Evolutionary conservation across 2,113 vertebrate genomes (phyloP).

Genomic region (Abramis brama): DNA sequence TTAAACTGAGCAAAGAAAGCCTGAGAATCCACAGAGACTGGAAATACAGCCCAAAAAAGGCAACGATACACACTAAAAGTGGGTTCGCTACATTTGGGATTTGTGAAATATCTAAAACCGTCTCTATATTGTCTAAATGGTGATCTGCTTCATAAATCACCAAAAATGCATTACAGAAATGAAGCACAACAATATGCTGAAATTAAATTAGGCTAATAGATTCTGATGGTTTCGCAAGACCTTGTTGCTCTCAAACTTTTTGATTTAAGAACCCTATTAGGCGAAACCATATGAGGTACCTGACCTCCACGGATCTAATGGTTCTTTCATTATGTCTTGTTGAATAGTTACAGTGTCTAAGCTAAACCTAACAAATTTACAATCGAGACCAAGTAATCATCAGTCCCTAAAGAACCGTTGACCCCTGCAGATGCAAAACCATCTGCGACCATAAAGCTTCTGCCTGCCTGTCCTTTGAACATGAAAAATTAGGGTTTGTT

Average conservation of each 20-base stretch:
- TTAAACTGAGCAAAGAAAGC: conserved; percentile 51
- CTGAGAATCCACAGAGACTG: conserved; percentile 39
- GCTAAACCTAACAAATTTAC: conserved; percentile 13
- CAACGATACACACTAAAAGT: conserved; percentile 28
- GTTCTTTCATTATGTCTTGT: neutral
- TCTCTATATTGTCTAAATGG: conserved; percentile 34
- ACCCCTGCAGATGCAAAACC: conserved; percentile 21
- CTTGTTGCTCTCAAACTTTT: conserved; percentile 19
- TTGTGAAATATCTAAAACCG: conserved; percentile 23
- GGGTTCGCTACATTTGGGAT: conserved; percentile 40
- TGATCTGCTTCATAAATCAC: conserved; percentile 48
- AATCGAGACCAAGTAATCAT: conserved; percentile 12
- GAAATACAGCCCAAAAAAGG: conserved; percentile 41
- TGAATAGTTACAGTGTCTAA: neutral
- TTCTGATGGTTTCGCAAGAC: conserved; percentile 35
- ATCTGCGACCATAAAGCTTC: neutral
- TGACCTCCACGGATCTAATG: neutral
- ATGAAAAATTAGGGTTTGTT: neutral
- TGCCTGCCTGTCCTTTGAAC: neutral
- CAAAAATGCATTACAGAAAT: conserved; percentile 22
- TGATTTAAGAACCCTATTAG: conserved; percentile 34
- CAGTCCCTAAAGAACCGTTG: neutral
- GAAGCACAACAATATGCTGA: conserved; percentile 39
- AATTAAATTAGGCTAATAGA: conserved; percentile 41
- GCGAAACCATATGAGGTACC: neutral